A percentile compares a stretch with the other conserved stretches of the same genome.
Conservation (phyloP, 92 coral and sea anemone species). For the Palythoa caribaeorum region DNA sequence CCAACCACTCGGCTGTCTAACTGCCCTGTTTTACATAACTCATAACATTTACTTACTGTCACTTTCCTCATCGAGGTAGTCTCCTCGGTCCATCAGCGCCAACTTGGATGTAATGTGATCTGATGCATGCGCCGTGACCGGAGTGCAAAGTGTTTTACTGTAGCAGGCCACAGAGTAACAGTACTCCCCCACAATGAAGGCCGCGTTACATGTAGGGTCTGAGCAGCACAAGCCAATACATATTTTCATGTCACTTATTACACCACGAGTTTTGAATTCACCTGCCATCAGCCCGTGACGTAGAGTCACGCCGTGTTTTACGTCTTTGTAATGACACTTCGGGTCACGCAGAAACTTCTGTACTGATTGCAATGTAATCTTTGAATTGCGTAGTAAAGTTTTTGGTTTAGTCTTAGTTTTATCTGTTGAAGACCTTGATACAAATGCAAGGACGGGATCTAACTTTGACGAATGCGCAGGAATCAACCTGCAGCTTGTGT, state of each 20-base stretch:
- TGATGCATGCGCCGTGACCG: slow-evolving; percentile 59
- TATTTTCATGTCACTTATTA: slow-evolving; percentile 73
- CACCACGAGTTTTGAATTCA: slow-evolving; percentile 76
- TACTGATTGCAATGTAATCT: slow-evolving; percentile 28
- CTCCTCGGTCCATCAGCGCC: slow-evolving; percentile 53
- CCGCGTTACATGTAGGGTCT: slow-evolving; percentile 81
- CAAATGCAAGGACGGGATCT: slow-evolving; percentile 74
- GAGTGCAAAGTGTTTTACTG: slow-evolving; percentile 79
- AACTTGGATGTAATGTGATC: slow-evolving; percentile 64
- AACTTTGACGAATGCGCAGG: slow-evolving; percentile 74
- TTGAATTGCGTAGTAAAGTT: slow-evolving; percentile 22
- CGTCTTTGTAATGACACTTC: slow-evolving; percentile 72
- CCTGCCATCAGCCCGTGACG: slow-evolving; percentile 84
- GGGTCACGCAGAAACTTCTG: slow-evolving; percentile 53
- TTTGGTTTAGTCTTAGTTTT: slow-evolving; percentile 19
- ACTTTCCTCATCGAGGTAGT: slow-evolving; percentile 53
- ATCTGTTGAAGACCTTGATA: slow-evolving; percentile 39
- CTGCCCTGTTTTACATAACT: too few relatives aligned
- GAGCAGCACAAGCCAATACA: slow-evolving; percentile 90
- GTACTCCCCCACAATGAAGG: slow-evolving; percentile 84
- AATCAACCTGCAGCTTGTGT: slow-evolving; percentile 61
- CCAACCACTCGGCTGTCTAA: not conserved
- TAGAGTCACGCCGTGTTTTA: slow-evolving; percentile 83
- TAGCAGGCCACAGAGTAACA: slow-evolving; percentile 93
- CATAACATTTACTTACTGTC: slow-evolving; percentile 74